Percentiles rank a stretch among this genome's conserved stretches.
Evolutionary conservation across 1,140 invertebrate species (phyloP).

Genomic region (Camponotus vicinus): DNA sequence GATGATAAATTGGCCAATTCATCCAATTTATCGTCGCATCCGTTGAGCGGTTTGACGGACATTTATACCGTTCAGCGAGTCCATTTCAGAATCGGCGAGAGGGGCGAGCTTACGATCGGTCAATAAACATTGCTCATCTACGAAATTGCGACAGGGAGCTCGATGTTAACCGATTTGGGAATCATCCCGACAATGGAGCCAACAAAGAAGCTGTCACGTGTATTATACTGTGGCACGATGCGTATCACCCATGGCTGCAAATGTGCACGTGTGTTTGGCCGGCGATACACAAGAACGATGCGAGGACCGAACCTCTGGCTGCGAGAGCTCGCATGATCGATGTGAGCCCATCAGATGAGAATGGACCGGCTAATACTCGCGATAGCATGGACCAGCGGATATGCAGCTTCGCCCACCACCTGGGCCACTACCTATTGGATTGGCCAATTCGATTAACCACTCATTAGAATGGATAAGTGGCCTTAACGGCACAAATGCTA

Average conservation of each 20-base stretch:
- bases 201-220: conserved; percentile 58
- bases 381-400: conserved; percentile 30
- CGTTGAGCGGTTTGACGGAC: conserved; percentile 35
- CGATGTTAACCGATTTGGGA: conserved; percentile 28
- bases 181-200: conserved; percentile 24
- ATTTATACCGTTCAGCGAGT: conserved; percentile 52
- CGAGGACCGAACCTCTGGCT: background rate
- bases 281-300: background rate
- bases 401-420: conserved; percentile 1
- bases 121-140: conserved; percentile 54
- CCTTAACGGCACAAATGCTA: conserved; percentile 26
- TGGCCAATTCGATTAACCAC: conserved; percentile 46
- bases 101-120: conserved; percentile 17
- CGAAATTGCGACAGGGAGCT: conserved; percentile 36
- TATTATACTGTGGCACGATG: conserved; percentile 16
- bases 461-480: conserved; percentile 56
- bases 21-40: conserved; percentile 51
- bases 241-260: conserved; percentile 19
- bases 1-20: conserved; percentile 45
- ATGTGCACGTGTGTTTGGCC: conserved; percentile 10
- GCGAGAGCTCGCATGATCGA: conserved; percentile 59
- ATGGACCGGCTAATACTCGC: conserved; percentile 47
- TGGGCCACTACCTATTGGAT: conserved; percentile 47
- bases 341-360: conserved; percentile 53
- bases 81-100: conserved; percentile 40